Conservation (phyloP, 2,888 invertebrate species). For the Euclidia mi region DNA sequence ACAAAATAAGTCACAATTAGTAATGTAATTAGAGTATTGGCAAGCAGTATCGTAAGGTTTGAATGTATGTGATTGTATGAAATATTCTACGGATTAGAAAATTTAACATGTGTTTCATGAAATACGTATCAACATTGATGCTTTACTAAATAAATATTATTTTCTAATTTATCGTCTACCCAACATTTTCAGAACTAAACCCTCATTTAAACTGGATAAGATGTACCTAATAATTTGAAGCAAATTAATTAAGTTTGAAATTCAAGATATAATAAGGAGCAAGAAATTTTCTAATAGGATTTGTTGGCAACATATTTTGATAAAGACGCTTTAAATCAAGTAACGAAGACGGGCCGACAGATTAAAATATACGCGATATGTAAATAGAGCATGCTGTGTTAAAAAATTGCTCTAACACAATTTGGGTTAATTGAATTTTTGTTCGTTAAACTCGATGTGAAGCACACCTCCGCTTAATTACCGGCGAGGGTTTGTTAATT, state of each 20-base stretch:
- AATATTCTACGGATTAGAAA: too few relatives aligned
- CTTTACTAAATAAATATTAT: too few relatives aligned
- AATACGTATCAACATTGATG: too few relatives aligned
- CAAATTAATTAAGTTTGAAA: conserved; percentile 56
- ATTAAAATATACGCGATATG: conserved; percentile 73
- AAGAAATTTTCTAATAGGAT: conserved; percentile 60
- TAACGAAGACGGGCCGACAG: conserved; percentile 57
- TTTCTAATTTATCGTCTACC: too few relatives aligned
- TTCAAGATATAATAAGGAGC: conserved; percentile 40
- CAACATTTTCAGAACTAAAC: too few relatives aligned
- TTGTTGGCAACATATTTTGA: conserved; percentile 58
- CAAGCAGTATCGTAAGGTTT: too few relatives aligned
- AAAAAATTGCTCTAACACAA: conserved; percentile 79
- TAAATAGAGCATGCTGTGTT: conserved; percentile 73
- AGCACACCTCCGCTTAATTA: conserved; percentile 87
- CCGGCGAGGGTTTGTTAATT: conserved; percentile 86
- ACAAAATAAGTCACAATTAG: conserved; percentile 38
- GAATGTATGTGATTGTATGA: too few relatives aligned
- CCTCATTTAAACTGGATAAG: not conserved
- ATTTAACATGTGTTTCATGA: too few relatives aligned
- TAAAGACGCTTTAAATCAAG: conserved; percentile 51
- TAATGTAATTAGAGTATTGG: conserved; percentile 17
- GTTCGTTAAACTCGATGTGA: conserved; percentile 82
- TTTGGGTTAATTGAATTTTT: conserved; percentile 87
- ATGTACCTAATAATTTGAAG: conserved; percentile 34